Percentiles rank a stretch among this genome's conserved stretches.
Evolutionary conservation across 2,113 vertebrate species (phyloP).

Genomic region (Sprattus sprattus): DNA sequence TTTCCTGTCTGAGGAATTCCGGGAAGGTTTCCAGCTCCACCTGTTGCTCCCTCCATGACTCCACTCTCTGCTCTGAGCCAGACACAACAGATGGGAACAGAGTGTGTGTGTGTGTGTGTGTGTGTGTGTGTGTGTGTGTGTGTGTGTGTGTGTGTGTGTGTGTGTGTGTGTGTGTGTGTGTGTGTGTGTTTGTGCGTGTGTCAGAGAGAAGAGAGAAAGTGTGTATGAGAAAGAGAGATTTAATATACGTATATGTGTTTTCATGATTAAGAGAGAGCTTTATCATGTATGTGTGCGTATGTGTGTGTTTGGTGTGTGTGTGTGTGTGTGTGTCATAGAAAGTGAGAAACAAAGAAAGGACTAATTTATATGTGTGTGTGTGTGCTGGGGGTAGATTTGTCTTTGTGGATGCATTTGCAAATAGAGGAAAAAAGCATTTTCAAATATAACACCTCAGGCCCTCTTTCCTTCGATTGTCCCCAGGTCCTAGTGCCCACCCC

Average conservation of each 20-base stretch:
- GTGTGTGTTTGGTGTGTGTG: background rate
- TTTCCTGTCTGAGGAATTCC: background rate
- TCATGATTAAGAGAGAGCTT: background rate
- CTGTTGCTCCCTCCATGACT: background rate
- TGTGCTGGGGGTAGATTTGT: background rate
- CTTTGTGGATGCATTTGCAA: background rate
- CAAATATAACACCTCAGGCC: background rate
- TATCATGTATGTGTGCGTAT: background rate
- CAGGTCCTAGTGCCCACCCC: background rate
- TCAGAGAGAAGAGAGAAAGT: background rate
- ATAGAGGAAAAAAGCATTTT: background rate
- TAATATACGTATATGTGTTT: background rate
- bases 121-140: slow-evolving; percentile 33
- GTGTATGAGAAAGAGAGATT: no score
- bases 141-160: slow-evolving; percentile 11
- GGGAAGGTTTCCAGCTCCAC: slow-evolving; percentile 1
- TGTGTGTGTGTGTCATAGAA: background rate
- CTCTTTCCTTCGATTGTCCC: background rate
- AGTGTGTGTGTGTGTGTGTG: background rate
- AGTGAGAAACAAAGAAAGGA: no score
- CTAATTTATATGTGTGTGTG: background rate
- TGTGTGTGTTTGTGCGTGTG: slow-evolving; percentile 26
- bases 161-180: slow-evolving; percentile 20
- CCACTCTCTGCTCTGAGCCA: background rate
- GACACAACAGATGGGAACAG: no score